A percentile compares a stretch with the other conserved stretches of the same genome.
Conservation (phyloP, 2,113 vertebrate genomes). For the Felis chaus region DNA sequence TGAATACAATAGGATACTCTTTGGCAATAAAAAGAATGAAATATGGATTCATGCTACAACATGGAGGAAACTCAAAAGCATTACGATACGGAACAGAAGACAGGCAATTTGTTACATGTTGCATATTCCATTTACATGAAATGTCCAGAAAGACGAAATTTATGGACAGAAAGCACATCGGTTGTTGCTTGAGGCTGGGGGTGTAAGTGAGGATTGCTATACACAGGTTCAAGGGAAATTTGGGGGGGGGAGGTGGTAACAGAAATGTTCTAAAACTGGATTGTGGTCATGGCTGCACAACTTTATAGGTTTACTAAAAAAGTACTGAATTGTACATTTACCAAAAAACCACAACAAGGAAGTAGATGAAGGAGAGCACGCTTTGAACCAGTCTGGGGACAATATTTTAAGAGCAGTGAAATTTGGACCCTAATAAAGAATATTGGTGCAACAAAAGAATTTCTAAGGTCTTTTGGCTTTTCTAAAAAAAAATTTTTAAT, state of each 20-base stretch:
- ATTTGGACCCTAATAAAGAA: slow-evolving; percentile 26
- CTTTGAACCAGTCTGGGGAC: not conserved
- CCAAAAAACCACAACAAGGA: not conserved
- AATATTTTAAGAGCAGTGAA: slow-evolving; percentile 32
- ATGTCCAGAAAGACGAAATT: not conserved
- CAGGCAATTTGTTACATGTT: too few relatives aligned
- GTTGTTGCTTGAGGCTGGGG: not conserved
- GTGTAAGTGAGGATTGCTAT: not conserved
- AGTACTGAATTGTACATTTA: not conserved
- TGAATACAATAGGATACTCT: not conserved
- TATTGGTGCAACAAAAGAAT: slow-evolving; percentile 33
- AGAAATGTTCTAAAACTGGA: not conserved
- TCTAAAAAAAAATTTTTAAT: not conserved
- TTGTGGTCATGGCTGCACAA: not conserved
- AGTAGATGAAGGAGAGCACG: not conserved
- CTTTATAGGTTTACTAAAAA: not conserved
- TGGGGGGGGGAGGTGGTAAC: not conserved
- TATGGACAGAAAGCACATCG: not conserved
- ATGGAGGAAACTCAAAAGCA: not conserved
- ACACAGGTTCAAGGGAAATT: not conserved
- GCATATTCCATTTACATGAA: not conserved
- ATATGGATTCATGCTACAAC: not conserved
- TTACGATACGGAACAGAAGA: not conserved
- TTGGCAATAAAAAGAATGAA: not conserved
- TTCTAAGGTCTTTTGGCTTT: not conserved